Base-by-base conservation (phyloP, 1,140 invertebrate genomes). In the Dolichoris vasculosae region DNA sequence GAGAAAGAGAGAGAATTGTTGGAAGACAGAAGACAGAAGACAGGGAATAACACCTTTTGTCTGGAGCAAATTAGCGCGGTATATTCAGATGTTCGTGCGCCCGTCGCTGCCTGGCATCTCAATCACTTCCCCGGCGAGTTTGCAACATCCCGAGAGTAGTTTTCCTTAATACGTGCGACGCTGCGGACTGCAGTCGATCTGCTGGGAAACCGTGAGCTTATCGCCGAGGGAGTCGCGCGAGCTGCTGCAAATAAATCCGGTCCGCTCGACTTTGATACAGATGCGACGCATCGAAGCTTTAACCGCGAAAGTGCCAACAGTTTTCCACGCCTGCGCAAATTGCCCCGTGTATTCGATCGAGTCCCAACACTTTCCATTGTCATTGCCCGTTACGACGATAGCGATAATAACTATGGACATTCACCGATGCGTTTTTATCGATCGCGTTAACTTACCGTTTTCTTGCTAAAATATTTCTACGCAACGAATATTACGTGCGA, bases 11-110 rank as follows among this genome's bases (percentile, higher is more conserved):
- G 15, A 38, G 35, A 71, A 23, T 1, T 20, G 43, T 8, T 1
- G 69, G 7, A 17, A 17, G 55, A 59, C 15, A 17, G 71, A 86
- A 76, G 84, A 84, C 64, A 69, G 35, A 59, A 79, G 76, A 0
- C 73, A 71, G 85, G 73, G 89, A 90, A 91, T 91, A 91, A 91
- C 89, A 91, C 89, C 91, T 93, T 93, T 92, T 92, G 92, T 93
- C 89, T 89, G 88, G 43, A 23, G 67, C 43, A 85, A 91, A 91
- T 92, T 89, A 90, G 85, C 86, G 86, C 35, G 71, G 88, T 89
- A 92, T 91, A 92, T 92, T 91, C 91, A 89, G 90, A 91, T 90
- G 84, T 80, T 80, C 55, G 86, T 80, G 78, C 67, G 75, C 67
- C 73, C 86, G 86, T 86, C 82, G 75, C 81, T 86, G 83, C 84